A percentile compares a stretch with the other conserved stretches of the same genome.
Evolutionary conservation across 2,113 vertebrate species (phyloP).

Genomic region (Rhinoderma darwinii): DNA sequence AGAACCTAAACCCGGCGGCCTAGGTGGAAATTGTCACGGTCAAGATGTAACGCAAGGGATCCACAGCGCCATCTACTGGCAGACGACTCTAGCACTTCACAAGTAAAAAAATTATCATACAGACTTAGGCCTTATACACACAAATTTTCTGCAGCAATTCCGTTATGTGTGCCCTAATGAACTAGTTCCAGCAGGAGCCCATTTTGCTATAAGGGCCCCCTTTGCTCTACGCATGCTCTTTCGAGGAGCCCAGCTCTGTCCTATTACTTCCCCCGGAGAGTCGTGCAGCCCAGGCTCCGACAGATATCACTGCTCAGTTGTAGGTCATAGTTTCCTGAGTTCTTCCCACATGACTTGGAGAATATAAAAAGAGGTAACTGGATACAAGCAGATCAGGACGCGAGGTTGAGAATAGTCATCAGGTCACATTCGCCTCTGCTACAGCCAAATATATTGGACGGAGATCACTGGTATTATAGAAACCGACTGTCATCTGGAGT

Average conservation of each 20-base stretch:
- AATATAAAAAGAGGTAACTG: slow-evolving; percentile 24
- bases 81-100: neutral
- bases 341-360: slow-evolving; percentile 6
- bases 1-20: neutral
- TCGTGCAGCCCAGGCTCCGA: neutral
- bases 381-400: neutral
- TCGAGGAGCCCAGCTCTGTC: neutral
- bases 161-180: neutral
- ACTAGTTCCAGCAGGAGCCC: neutral
- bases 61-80: neutral
- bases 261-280: neutral
- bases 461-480: neutral
- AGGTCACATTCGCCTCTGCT: neutral
- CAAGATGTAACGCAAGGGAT: neutral
- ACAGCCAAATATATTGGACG: neutral
- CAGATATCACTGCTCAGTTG: neutral
- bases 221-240: neutral
- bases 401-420: neutral
- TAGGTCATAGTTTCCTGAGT: slow-evolving; percentile 15
- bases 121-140: neutral
- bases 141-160: too few species aligned
- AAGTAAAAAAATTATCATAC: neutral
- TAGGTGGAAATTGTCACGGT: neutral
- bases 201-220: too few species aligned
- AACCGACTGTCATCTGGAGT: neutral